phyloP scores from a whole-genome alignment of 2,797 vertebrate species.

The Myripristis jacobus region DNA sequence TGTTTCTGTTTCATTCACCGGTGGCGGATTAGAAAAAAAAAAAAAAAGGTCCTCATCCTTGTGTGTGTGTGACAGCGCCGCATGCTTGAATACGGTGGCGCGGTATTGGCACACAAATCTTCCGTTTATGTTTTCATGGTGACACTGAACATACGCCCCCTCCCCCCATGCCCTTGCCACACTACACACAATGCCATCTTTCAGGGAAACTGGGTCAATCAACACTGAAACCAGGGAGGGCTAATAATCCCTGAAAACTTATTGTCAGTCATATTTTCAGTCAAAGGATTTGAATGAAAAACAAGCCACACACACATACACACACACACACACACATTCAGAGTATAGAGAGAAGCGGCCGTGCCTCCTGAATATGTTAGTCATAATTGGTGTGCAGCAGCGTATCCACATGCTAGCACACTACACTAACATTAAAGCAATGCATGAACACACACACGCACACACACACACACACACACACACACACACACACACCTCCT shows the following conservation, averaged over 20 bases:
- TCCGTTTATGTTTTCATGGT: conserved; percentile 39
- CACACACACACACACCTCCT: background rate
- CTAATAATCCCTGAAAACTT: conserved; percentile 60
- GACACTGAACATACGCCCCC: conserved; percentile 33
- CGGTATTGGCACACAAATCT: conserved; percentile 25
- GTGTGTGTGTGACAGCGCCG: conserved; percentile 16
- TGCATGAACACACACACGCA: conserved; percentile 24
- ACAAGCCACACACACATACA: conserved; percentile 13
- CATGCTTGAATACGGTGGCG: background rate
- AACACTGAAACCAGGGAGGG: conserved; percentile 52
- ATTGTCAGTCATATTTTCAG: conserved; percentile 53
- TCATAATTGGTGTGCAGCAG: conserved; percentile 70
- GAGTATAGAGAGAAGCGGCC: background rate
- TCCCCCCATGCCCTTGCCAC: conserved; percentile 17
- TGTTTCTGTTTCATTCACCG: conserved; percentile 1
- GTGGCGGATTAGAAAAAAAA: conserved; percentile 18
- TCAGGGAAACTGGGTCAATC: conserved; percentile 71
- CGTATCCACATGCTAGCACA: conserved; percentile 45
- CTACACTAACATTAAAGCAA: conserved; percentile 61
- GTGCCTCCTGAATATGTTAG: conserved; percentile 54
- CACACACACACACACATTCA: background rate
- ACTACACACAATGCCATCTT: conserved; percentile 60
- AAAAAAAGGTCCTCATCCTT: conserved; percentile 13
- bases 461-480: background rate
- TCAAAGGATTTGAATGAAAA: conserved; percentile 40